Base-by-base conservation (phyloP, 2,113 vertebrate species). In the Oplegnathus fasciatus region DNA sequence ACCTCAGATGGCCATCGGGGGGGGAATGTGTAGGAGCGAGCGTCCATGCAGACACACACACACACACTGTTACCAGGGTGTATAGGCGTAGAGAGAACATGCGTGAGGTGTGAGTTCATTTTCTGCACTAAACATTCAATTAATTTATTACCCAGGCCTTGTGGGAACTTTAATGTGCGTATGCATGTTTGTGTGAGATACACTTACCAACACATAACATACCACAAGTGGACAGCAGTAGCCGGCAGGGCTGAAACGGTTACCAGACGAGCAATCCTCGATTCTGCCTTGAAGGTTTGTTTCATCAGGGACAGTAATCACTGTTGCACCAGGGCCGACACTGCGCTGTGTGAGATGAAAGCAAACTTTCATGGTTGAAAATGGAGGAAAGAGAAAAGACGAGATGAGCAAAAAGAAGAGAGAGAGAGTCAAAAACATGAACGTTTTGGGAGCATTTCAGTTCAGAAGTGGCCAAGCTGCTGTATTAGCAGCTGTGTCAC, bases 1-100 rank as follows among this genome's bases (percentile, higher is more conserved):
- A 76, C 84, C 75, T 91, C 90, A 91, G 87, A 91, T 91, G 90
- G 90, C 62, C 64, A 46, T 82, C 18, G 24, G 57, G 30, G 37
- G 34, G 3, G 80, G 65, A 7, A 40, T 84, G 85, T 40, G 75
- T 86, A 40, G 80, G 81, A 57, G 75, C 50, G 15, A 44, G 62
- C 32, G 32, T 24, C 8, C 67, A 4, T n/a, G 26, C 48, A 50
- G 13, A 9, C 40, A 42, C 7, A 44, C 44, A 44, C 77, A 58
- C 42, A 40, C 4, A 28, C 80, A 17, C 70, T n/a, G 48, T 78
- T 52, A 78, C 42, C 74, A 69, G 40, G 58, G 75, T 70, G 74
- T 65, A 72, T 7, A 60, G 71, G 55, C 46, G 48, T 58, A 75
- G 30, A 13, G 64, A 76, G 87, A 67, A 46, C 34, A 30, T 86